Conservation (phyloP, 2,888 invertebrate species). For the Oscheius sp. region DNA sequence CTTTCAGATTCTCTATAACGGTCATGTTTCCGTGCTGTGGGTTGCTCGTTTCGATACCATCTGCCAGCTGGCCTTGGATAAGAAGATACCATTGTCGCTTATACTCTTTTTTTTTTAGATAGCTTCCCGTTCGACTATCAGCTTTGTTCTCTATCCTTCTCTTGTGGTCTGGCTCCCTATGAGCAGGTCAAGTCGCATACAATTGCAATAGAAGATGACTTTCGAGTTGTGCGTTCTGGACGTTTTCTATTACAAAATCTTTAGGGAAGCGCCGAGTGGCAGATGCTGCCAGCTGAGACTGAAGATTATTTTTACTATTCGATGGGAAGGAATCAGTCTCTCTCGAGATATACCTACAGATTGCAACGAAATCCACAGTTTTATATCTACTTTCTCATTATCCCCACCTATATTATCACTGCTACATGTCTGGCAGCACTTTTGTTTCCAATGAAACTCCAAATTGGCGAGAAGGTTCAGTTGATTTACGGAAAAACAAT, state of each 20-base stretch:
- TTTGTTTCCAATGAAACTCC: constrained; percentile 12
- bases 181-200: neutral
- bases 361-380: constrained; percentile 21
- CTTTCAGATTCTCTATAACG: constrained; percentile 1
- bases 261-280: constrained; percentile 8
- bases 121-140: neutral
- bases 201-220: neutral
- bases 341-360: neutral
- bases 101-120: neutral
- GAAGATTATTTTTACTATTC: neutral
- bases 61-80: constrained; percentile 5
- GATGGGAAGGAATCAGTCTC: constrained; percentile 14
- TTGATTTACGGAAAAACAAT: no score
- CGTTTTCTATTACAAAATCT: neutral
- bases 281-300: neutral
- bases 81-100: neutral
- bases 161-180: neutral
- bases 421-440: constrained; percentile 7
- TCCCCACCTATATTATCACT: constrained; percentile 18
- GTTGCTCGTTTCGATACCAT: constrained; percentile 5
- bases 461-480: constrained; percentile 20
- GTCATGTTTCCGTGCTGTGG: constrained; percentile 3
- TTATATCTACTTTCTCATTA: constrained; percentile 15
- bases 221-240: constrained; percentile 2
- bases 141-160: neutral